Evolutionary conservation across 1,140 invertebrate genomes (phyloP), one percentile per base, ranked within the genome.

Genomic region (Saccostrea glomerata): DNA sequence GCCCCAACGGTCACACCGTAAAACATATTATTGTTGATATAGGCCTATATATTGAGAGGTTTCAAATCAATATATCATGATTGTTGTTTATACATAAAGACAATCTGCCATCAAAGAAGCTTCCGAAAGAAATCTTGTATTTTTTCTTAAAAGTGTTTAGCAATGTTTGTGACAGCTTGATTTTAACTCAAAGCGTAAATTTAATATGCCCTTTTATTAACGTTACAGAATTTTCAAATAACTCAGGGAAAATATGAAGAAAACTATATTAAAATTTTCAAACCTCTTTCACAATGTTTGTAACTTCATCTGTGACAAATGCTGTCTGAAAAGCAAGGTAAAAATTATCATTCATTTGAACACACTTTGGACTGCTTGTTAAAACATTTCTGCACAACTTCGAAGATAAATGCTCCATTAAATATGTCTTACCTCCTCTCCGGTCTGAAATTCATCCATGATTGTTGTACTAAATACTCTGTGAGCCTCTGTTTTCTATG

Each of bases 251-350:
- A n/a, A 63, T 5, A 63, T 63, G 3, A 3, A 6, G n/a, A 63
- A 60, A 0, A 60, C 58, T 0, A 60, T 20, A 63, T 63, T 63
- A 17, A 63, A n/a, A 0, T 17, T 0, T 63, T 63, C 58, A 63
- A 63, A 95, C 98, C 96, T 99, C 98, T 96, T 99, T 99, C 84
- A 99, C 99, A 91, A 99, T 99, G 95, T 98, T 98, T 95, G 98
- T 99, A n/a, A 99, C 98, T 96, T 99, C 98, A 96, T 99, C 98
- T 7, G 99, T 98, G 91, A 99, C 97, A 96, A 99, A 99, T 95
- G 98, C 97, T 92, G 97, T 97, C 98, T 98, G 95, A 94, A 97
- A 96, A 63, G 58, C 58, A 63, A 30, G 30, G 36, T 15, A 36
- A 13, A 77, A 77, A 77, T 30, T 20, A 17, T 63, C 15, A 63